These are phyloP conservation scores for Drosophila antonietae DNA, from an alignment of 2,888 invertebrate species.

Conservation along the genomic window DNA sequence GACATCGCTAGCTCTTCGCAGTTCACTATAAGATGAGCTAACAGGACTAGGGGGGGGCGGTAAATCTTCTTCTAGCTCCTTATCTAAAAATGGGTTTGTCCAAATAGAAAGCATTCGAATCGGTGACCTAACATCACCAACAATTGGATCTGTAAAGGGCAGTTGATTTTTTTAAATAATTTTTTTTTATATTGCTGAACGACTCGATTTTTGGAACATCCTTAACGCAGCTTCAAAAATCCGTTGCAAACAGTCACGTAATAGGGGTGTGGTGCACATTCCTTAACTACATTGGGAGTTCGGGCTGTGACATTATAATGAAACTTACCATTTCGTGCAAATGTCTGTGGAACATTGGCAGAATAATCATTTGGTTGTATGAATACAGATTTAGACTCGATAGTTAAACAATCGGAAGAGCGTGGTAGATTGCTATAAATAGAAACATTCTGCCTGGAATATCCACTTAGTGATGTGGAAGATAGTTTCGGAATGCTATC, in stretches of 20 bases:
- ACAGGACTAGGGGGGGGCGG: slow-evolving; percentile 95
- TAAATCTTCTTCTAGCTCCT: slow-evolving; percentile 87
- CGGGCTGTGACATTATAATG: neutral
- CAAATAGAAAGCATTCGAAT: slow-evolving; percentile 69
- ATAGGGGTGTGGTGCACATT: neutral
- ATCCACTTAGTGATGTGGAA: slow-evolving; percentile 59
- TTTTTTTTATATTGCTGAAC: neutral
- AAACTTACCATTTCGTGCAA: slow-evolving; percentile 30
- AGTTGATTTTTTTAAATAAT: neutral
- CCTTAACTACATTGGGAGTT: too few species aligned
- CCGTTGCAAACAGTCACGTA: neutral
- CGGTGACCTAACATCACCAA: slow-evolving; percentile 73
- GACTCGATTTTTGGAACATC: neutral
- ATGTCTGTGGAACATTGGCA: slow-evolving; percentile 26
- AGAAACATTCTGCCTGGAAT: slow-evolving; percentile 1
- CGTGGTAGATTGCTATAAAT: slow-evolving; percentile 41
- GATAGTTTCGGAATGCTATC: slow-evolving; percentile 65
- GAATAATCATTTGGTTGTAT: neutral
- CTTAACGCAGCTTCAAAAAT: neutral
- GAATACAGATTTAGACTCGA: slow-evolving; percentile 5
- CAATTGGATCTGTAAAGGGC: slow-evolving; percentile 7
- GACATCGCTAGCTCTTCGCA: slow-evolving; percentile 91
- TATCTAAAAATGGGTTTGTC: slow-evolving; percentile 37
- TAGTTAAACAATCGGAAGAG: neutral
- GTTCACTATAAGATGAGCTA: slow-evolving; percentile 95